phyloP scores from a whole-genome alignment of 1,140 invertebrate species.

The Hormaphis cornu region DNA sequence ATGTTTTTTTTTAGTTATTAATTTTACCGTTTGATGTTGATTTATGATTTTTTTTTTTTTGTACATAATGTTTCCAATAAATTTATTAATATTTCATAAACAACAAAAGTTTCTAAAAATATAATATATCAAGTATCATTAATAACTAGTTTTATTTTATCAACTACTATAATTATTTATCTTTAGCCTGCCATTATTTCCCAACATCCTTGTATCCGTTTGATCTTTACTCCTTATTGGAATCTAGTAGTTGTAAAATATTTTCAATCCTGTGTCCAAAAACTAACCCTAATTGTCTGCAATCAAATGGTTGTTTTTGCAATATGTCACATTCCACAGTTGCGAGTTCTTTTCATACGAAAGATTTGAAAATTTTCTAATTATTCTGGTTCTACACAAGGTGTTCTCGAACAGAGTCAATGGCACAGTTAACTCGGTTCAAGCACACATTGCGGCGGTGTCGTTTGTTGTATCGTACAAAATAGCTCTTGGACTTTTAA shows the following conservation, averaged over 20 bases:
- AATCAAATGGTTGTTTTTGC: slow-evolving; percentile 78
- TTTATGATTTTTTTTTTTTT: too few relatives aligned
- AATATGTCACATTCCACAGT: slow-evolving; percentile 76
- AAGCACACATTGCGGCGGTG: too few relatives aligned
- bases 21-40: too few relatives aligned
- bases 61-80: too few relatives aligned
- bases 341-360: slow-evolving; percentile 76
- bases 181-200: not conserved
- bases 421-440: too few relatives aligned
- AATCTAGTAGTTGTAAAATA: slow-evolving; percentile 71
- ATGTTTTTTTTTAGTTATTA: too few relatives aligned
- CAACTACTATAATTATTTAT: not conserved
- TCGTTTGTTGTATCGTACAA: not conserved
- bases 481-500: not conserved
- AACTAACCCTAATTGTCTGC: slow-evolving; percentile 91
- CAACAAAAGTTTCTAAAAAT: not conserved
- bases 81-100: too few relatives aligned
- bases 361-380: slow-evolving; percentile 71
- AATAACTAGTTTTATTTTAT: not conserved
- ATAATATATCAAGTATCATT: not conserved
- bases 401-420: too few relatives aligned
- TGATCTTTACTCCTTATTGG: slow-evolving; percentile 72
- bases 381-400: slow-evolving; percentile 62
- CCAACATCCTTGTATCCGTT: slow-evolving; percentile 10
- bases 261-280: slow-evolving; percentile 61